Conservation (phyloP, 2,113 vertebrate genomes). For the Aphelocoma coerulescens region DNA sequence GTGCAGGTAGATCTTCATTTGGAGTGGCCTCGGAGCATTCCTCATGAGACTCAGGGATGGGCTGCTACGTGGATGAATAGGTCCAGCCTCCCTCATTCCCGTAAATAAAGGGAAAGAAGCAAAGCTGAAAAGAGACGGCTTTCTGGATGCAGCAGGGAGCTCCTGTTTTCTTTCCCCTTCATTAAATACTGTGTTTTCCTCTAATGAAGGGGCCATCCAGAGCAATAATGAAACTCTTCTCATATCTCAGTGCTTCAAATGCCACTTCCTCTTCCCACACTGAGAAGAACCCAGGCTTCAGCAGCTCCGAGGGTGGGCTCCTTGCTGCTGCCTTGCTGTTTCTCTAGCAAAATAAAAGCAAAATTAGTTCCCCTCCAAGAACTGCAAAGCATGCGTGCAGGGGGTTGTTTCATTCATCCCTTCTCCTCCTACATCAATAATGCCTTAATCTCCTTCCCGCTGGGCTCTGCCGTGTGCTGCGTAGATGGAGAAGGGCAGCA, state of each 20-base stretch:
- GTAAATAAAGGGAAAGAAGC: background rate
- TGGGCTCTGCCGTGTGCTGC: background rate
- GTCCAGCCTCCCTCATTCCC: background rate
- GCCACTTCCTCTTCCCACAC: background rate
- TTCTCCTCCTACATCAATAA: conserved; percentile 1
- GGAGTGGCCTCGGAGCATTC: background rate
- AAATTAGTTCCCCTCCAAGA: conserved; percentile 38
- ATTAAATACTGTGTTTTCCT: conserved; percentile 41
- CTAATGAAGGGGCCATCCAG: conserved; percentile 43
- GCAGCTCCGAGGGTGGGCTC: background rate
- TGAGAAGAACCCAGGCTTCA: background rate
- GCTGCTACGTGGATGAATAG: background rate
- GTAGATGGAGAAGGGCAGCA: background rate
- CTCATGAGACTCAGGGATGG: background rate
- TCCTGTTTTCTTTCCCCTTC: conserved; percentile 31
- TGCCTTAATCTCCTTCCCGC: background rate
- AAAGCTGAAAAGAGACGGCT: background rate
- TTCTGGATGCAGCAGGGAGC: background rate
- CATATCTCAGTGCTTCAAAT: conserved; percentile 5
- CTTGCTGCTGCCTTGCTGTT: background rate
- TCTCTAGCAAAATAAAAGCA: conserved; percentile 15
- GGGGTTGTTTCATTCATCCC: background rate
- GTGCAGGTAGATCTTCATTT: background rate
- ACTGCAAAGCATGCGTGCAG: background rate
- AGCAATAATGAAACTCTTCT: conserved; percentile 55